Evolutionary conservation across 2,113 vertebrate genomes (phyloP), one percentile per base, ranked within the genome.

Genomic region (Dromas ardeola): DNA sequence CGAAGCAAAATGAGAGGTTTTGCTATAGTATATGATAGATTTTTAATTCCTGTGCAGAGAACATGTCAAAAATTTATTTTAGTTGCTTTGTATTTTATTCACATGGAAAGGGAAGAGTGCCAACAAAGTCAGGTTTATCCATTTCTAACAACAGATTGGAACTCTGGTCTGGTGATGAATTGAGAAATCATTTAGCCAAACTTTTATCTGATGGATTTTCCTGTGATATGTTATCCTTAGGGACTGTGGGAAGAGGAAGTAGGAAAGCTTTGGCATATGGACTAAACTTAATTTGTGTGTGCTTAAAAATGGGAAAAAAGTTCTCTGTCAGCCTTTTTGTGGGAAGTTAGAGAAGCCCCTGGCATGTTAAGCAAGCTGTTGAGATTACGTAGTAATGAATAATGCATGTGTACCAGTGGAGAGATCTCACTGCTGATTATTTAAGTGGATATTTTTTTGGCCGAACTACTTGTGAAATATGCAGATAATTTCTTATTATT

Each of bases 291-390:
- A 73, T 90, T 85, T 69, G 22, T 36, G 56, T 63, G n/a, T 87
- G 32, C 56, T 61, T 91, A 61, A 91, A 92, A 91, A 76, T 74
- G 77, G 29, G 73, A 5, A 45, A 42, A 86, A 95, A 91, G 70
- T 95, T 95, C 62, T 88, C 81, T 65, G 56, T 95, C 91, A 97
- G 89, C 83, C 53, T 92, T 95, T 95, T 81, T 85, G 73, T 76
- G 66, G 93, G 86, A 95, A 96, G 92, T 72, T 83, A 87, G 69
- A 96, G 90, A 91, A 95, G 74, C 70, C 69, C 42, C 47, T 89
- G 86, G 87, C 88, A 89, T 70, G 77, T 73, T 89, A 72, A 96
- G 22, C 81, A 89, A 94, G 83, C 83, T 95, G 77, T 58, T 91
- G 88, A 85, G 91, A 72, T 95, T 76, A 61, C 13, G 0, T 78